These are phyloP conservation scores for Pteria penguin DNA, from an alignment of 2,888 invertebrate species.

Conservation along the genomic window DNA sequence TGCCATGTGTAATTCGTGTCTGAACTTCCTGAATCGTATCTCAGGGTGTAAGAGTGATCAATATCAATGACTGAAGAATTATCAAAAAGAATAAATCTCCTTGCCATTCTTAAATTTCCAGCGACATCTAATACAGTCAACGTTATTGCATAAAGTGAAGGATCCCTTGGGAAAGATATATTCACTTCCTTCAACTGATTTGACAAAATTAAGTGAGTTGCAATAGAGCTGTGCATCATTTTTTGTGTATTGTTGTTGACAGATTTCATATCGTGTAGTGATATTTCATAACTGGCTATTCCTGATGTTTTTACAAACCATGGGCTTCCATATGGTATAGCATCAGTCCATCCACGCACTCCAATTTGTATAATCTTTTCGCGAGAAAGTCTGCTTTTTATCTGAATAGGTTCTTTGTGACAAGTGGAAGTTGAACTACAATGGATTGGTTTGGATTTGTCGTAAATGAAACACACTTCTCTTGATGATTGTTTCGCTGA, in stretches of 20 bases:
- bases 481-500: neutral
- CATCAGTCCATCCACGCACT: slow-evolving; percentile 52
- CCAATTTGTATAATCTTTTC: slow-evolving; percentile 23
- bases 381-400: slow-evolving; percentile 32
- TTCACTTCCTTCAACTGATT: too few relatives aligned
- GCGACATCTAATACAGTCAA: slow-evolving; percentile 47
- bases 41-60: slow-evolving; percentile 11
- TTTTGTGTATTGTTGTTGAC: neutral
- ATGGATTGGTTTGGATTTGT: slow-evolving; percentile 36
- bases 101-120: slow-evolving; percentile 39
- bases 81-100: slow-evolving; percentile 52
- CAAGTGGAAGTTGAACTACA: slow-evolving; percentile 18
- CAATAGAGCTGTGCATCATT: neutral
- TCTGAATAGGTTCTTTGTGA: slow-evolving; percentile 34
- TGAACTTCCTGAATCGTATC: slow-evolving; percentile 38
- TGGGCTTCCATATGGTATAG: slow-evolving; percentile 38
- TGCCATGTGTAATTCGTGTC: slow-evolving; percentile 29
- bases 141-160: slow-evolving; percentile 43
- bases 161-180: slow-evolving; percentile 1
- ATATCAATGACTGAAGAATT: slow-evolving; percentile 39
- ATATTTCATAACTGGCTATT: slow-evolving; percentile 40
- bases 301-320: slow-evolving; percentile 40
- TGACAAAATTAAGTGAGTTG: neutral
- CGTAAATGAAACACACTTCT: slow-evolving; percentile 44
- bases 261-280: slow-evolving; percentile 27